A percentile compares a stretch with the other conserved stretches of the same genome.
phyloP scores from a whole-genome alignment of 2,113 vertebrate genomes.

The Turdus rufiventris region DNA sequence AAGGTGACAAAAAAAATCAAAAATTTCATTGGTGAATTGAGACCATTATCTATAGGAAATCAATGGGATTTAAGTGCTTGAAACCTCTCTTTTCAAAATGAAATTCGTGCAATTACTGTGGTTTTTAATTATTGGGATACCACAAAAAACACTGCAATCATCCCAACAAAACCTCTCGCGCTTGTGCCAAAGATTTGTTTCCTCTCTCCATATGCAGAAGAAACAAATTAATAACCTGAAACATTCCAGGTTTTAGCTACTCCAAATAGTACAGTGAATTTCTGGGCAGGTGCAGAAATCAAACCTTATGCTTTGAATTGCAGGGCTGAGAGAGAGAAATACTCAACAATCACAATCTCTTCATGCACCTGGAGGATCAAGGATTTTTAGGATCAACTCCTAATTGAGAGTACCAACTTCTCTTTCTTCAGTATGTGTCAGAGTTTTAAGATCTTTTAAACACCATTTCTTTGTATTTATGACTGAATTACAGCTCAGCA shows the following conservation, averaged over 20 bases:
- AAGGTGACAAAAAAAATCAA: not conserved
- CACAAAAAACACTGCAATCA: not conserved
- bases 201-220: not conserved
- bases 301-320: not conserved
- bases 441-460: constrained; percentile 28
- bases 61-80: not conserved
- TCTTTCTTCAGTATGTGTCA: not conserved
- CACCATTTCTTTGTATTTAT: constrained; percentile 1
- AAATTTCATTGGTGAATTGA: not conserved
- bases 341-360: not conserved
- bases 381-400: not conserved
- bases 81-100: not conserved
- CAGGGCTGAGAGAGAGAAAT: not conserved
- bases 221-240: not conserved
- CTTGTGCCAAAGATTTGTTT: not conserved
- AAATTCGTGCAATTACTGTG: not conserved
- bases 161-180: not conserved
- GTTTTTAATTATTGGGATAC: not conserved
- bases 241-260: not conserved
- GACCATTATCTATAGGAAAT: not conserved
- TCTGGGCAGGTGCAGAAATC: not conserved
- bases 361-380: not conserved
- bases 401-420: not conserved
- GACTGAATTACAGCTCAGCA: constrained; percentile 42
- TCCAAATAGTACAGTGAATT: not conserved